Conservation (phyloP, 2,888 invertebrate species). For the Bombylius major region DNA sequence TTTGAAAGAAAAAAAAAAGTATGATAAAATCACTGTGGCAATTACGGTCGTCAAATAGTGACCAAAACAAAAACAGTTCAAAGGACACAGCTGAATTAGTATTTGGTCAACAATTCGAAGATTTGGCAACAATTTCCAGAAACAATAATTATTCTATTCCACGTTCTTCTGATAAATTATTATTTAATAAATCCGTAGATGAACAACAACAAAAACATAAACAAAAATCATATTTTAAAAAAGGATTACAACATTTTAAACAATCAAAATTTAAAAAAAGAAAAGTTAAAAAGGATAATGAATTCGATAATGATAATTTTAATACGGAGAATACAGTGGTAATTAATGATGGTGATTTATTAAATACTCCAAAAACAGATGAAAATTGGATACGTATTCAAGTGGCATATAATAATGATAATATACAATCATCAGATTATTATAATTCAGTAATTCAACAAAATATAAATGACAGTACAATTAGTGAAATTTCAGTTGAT, state of each 20-base stretch:
- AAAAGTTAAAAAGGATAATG: background rate
- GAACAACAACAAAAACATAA: background rate
- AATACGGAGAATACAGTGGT: no score
- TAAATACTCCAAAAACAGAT: constrained; percentile 5
- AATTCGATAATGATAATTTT: no score
- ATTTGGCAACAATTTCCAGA: no score
- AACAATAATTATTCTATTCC: no score
- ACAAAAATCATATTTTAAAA: background rate
- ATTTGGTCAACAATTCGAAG: no score
- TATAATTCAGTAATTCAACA: background rate
- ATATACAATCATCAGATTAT: background rate
- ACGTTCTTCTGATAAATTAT: no score
- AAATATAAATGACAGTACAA: background rate
- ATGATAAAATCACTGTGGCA: background rate
- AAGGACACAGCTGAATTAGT: no score
- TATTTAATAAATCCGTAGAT: background rate
- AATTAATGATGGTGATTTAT: no score
- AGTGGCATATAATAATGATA: constrained; percentile 8
- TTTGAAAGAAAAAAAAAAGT: background rate
- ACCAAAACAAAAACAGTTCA: no score
- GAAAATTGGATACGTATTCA: constrained; percentile 14
- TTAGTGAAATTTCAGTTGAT: constrained; percentile 4
- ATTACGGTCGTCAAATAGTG: background rate
- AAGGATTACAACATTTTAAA: background rate
- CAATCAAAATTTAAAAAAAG: background rate